phyloP scores from a whole-genome alignment of 2,888 invertebrate species.

The Matsumyia berberina region DNA sequence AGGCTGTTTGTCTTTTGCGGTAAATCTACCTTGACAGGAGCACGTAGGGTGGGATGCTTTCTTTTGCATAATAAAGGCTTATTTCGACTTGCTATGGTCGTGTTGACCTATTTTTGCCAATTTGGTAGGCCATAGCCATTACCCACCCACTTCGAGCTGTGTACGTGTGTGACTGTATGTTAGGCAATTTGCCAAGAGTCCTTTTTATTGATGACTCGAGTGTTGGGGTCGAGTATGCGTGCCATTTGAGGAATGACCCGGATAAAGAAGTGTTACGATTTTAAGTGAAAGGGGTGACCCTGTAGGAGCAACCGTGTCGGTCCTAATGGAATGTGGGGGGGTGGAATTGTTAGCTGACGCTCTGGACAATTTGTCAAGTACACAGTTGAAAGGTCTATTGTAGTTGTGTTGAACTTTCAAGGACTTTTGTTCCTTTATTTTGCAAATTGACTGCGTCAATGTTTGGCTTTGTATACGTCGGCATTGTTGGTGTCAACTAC shows the following conservation, averaged over 20 bases:
- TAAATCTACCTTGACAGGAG: conserved; percentile 41
- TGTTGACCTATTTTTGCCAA: conserved; percentile 40
- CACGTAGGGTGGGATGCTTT: conserved; percentile 39
- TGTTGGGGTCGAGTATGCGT: conserved; percentile 53
- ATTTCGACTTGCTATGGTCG: neutral
- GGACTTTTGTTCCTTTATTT: neutral
- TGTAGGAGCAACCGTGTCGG: neutral
- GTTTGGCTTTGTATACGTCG: conserved; percentile 15
- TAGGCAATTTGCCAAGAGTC: conserved; percentile 51
- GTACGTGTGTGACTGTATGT: conserved; percentile 6
- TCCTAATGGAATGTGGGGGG: conserved; percentile 1
- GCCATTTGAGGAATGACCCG: conserved; percentile 46
- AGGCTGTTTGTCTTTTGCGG: conserved; percentile 38
- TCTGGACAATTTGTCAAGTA: conserved; percentile 21
- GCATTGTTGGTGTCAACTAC: neutral
- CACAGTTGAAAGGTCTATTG: conserved; percentile 1
- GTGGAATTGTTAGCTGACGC: neutral
- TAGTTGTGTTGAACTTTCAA: neutral
- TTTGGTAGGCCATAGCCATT: conserved; percentile 4
- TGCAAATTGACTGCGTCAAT: conserved; percentile 38
- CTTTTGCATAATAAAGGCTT: conserved; percentile 27
- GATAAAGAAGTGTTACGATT: conserved; percentile 22
- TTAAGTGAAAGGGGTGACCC: conserved; percentile 19
- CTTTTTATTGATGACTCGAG: conserved; percentile 54
- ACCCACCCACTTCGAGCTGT: neutral